Percentiles rank a stretch among this genome's conserved stretches.
Conservation (phyloP, 1,140 invertebrate genomes). For the Drosophila sucinea region DNA sequence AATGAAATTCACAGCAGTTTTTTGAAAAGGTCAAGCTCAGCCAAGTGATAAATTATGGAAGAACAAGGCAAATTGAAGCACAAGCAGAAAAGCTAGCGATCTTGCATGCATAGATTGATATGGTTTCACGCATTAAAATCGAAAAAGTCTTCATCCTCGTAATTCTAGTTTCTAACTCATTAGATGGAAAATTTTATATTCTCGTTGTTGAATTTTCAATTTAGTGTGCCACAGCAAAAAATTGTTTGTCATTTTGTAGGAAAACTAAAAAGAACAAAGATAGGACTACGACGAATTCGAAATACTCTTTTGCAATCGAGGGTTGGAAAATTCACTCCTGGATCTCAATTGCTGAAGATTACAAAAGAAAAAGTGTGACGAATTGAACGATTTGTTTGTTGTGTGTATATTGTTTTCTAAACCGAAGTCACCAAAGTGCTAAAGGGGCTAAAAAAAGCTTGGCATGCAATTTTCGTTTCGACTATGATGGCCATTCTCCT, state of each 20-base stretch:
- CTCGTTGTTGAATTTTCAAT: not conserved
- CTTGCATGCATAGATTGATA: too few species aligned
- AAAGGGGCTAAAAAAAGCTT: not conserved
- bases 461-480: slow-evolving; percentile 4
- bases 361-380: too few species aligned
- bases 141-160: too few species aligned
- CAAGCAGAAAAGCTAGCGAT: too few species aligned
- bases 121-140: too few species aligned
- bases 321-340: too few species aligned
- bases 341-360: too few species aligned
- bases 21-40: not conserved
- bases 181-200: not conserved
- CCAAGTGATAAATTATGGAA: not conserved
- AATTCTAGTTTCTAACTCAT: not conserved
- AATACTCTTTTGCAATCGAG: not conserved
- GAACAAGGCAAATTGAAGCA: too few species aligned
- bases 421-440: too few species aligned
- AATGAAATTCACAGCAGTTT: not conserved
- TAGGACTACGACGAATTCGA: not conserved
- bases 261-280: not conserved
- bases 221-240: not conserved
- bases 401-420: too few species aligned
- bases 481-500: slow-evolving; percentile 2
- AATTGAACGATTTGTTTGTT: too few species aligned
- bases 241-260: not conserved